Evolutionary conservation across 2,888 invertebrate species (phyloP), one percentile per base, ranked within the genome.

Genomic region (Nudaria mundana): DNA sequence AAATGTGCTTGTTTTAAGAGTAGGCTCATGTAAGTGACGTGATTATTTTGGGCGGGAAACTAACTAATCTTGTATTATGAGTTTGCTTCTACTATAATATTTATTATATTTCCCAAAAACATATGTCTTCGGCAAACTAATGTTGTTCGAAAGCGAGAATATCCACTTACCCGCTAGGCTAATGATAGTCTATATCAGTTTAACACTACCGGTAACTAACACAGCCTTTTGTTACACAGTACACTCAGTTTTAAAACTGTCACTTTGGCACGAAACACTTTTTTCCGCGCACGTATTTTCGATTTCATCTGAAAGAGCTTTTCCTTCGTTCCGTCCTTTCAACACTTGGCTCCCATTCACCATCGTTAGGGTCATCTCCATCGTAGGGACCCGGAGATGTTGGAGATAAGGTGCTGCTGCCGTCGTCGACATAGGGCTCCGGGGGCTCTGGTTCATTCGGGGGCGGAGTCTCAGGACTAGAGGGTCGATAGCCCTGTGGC

Each of bases 351-450:
- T 92, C 92, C 96, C 96, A 96, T 71, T 96, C 96, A 4, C 93
- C 93, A 85, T 96, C 96, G 72, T 95, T 95, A 15, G 95, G 95
- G 80, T 96, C 96, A 70, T 95, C 95, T 56, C 94, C 94, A 51
- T 94, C 94, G 81, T 83, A 81, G 11, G 69, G 49, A 0, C 22
- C 37, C 1, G 68, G 38, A 1, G 33, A 25, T 0, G 86, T 78
- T 23, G 76, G 30, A 0, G 81, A 83, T 35, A 81, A 48, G 12
- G 73, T 44, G 58, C 80, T 69, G 47, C 67, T 52, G 5, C 53
- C 54, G 8, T 70, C 55, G 10, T 45, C 50, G 5, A 44, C 38
- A 38, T 25, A 42, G 46, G 11, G 20, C 8, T 28, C 28, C 20
- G 10, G 44, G 28, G 13, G 48, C 13, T 54, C 53, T 48, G 28